phyloP scores from a whole-genome alignment of 2,888 invertebrate species.

The Philereme vetulata region DNA sequence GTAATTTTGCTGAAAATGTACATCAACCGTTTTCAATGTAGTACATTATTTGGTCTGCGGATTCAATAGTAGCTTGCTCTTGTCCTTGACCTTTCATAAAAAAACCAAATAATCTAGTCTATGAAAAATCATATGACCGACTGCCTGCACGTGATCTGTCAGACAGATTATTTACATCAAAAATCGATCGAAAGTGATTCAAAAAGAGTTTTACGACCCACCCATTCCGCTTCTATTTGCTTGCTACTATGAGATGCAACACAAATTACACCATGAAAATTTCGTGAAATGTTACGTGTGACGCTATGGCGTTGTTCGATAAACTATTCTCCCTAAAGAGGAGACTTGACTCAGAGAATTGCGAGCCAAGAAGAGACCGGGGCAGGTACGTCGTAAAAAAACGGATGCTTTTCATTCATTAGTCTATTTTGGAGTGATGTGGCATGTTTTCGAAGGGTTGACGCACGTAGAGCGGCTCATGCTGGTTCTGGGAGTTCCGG shows the following conservation, averaged over 20 bases:
- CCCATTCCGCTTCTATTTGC: constrained; percentile 11
- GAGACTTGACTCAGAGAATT: constrained; percentile 73
- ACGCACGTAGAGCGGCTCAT: constrained; percentile 56
- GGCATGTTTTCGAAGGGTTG: constrained; percentile 56
- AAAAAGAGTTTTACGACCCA: constrained; percentile 41
- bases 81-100: constrained; percentile 56
- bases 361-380: constrained; percentile 71
- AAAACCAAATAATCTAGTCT: constrained; percentile 55
- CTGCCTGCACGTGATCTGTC: constrained; percentile 74
- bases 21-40: not conserved
- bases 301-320: constrained; percentile 89
- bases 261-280: constrained; percentile 49
- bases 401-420: constrained; percentile 65
- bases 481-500: constrained; percentile 41
- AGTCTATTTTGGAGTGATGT: constrained; percentile 62
- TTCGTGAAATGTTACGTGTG: constrained; percentile 62
- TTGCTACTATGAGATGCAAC: constrained; percentile 47
- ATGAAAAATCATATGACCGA: constrained; percentile 79
- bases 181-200: constrained; percentile 46
- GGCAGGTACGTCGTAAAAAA: constrained; percentile 73
- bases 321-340: constrained; percentile 88
- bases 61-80: constrained; percentile 15
- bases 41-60: no score
- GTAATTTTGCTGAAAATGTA: not conserved
- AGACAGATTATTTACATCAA: constrained; percentile 57